phyloP scores from a whole-genome alignment of 2,797 vertebrate genomes.

The Hyperoplus immaculatus region DNA sequence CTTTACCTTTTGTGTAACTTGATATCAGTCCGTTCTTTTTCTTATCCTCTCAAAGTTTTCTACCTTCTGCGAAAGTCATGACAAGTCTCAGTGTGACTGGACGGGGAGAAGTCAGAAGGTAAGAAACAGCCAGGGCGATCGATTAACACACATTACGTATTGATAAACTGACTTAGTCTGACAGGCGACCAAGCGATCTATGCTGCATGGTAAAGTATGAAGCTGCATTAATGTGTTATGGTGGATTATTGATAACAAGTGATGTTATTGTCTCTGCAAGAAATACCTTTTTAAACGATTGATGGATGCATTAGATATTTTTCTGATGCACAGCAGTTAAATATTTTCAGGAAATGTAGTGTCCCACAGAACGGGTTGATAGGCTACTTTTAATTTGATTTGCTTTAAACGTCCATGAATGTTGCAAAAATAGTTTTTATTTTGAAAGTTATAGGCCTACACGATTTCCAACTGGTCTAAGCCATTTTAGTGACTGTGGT shows the following conservation, averaged over 20 bases:
- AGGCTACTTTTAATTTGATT: background rate
- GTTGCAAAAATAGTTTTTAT: background rate
- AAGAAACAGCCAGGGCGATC: slow-evolving; percentile 49
- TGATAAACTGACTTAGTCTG: slow-evolving; percentile 24
- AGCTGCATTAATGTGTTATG: background rate
- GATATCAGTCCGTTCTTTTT: slow-evolving; percentile 8
- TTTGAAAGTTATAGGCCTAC: background rate
- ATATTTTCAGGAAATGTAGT: background rate
- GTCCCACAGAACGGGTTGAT: background rate
- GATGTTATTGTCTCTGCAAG: background rate
- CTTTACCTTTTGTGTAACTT: background rate
- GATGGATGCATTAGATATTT: background rate
- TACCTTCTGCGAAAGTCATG: slow-evolving; percentile 69
- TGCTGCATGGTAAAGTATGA: background rate
- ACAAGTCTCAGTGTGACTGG: slow-evolving; percentile 59
- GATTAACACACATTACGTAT: slow-evolving; percentile 7
- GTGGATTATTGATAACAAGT: slow-evolving; percentile 10
- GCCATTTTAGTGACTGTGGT: background rate
- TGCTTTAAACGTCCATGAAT: background rate
- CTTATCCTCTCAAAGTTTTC: slow-evolving; percentile 71
- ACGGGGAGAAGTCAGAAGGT: slow-evolving; percentile 68
- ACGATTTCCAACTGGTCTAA: background rate
- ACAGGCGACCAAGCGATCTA: background rate
- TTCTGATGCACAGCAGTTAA: background rate
- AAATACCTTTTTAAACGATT: background rate